Base-by-base conservation (phyloP, 2,888 invertebrate species). In the Nomada goodeniana region DNA sequence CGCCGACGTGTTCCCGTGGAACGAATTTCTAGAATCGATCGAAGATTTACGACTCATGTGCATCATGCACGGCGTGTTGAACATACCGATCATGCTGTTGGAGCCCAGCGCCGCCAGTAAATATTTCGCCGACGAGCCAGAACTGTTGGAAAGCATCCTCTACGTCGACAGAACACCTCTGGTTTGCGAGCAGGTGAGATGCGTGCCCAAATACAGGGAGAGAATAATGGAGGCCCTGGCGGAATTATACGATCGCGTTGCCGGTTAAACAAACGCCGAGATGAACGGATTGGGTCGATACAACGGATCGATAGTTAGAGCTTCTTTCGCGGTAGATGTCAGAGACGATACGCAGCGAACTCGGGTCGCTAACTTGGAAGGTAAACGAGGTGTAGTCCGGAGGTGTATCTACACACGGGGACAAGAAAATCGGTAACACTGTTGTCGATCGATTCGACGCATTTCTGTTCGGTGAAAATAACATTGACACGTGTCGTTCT, bases 71-170 rank as follows among this genome's bases (percentile, higher is more conserved):
- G 90, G 91, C 0, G 52, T 90, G 0, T 50, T 92, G 10, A 92
- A 92, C 70, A 87, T 83, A 23, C 90, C 92, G 0, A 89, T 92
- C 18, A 91, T 91, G 90, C 73, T 92, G 2, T 69, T 91, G 9
- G 88, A 91, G 10, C 81, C 90, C 15, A 64, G 70, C 0, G 88
- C 89, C 2, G 89, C 87, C 0, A 88, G 80, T 59, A 90, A 90
- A 68, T 91, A 91, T 60, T 91, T 91, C 53, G 52, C 74, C 0
- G 69, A 86, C 13, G 82, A 89, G 26, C 89, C 89, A 0, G 85
- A 90, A 18, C 79, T 86, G 1, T 82, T 91, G 26, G 86, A 91
- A 44, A 86, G 70, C 20, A 23, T 90, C 11, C 81, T 92, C 5
- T 92, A 88, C 63, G 86, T 81, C 4, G 92, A 92, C 44, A 86